Evolutionary conservation across 2,888 invertebrate species (phyloP).

Genomic region (Dryadula phaetusa): DNA sequence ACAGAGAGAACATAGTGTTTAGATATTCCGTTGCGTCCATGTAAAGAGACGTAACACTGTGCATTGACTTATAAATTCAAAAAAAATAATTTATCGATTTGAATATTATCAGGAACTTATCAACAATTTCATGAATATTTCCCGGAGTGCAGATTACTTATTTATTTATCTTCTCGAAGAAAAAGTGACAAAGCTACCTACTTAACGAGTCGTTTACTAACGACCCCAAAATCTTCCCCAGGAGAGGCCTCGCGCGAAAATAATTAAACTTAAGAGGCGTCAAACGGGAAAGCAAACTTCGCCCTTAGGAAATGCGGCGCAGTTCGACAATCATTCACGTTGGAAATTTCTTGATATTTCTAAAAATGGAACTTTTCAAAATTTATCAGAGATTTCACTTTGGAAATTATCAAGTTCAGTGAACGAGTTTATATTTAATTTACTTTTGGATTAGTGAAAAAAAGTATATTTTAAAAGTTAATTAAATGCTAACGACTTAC

Average conservation of each 20-base stretch:
- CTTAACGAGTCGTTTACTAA: background rate
- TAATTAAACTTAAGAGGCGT: slow-evolving; percentile 16
- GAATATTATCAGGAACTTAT: too few species aligned
- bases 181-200: background rate
- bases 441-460: background rate
- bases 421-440: background rate
- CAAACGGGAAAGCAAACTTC: slow-evolving; percentile 9
- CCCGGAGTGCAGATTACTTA: too few species aligned
- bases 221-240: background rate
- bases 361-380: background rate
- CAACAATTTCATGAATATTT: too few species aligned
- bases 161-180: background rate
- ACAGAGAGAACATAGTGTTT: too few species aligned
- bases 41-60: too few species aligned
- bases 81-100: too few species aligned
- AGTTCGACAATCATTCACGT: background rate
- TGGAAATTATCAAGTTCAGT: background rate
- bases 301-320: background rate
- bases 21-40: too few species aligned
- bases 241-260: background rate
- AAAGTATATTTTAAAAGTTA: slow-evolving; percentile 1
- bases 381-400: background rate
- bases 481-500: background rate
- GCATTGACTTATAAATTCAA: too few species aligned
- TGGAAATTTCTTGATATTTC: background rate